Base-by-base conservation (phyloP, 2,888 invertebrate species). In the Strigamia maritima region DNA sequence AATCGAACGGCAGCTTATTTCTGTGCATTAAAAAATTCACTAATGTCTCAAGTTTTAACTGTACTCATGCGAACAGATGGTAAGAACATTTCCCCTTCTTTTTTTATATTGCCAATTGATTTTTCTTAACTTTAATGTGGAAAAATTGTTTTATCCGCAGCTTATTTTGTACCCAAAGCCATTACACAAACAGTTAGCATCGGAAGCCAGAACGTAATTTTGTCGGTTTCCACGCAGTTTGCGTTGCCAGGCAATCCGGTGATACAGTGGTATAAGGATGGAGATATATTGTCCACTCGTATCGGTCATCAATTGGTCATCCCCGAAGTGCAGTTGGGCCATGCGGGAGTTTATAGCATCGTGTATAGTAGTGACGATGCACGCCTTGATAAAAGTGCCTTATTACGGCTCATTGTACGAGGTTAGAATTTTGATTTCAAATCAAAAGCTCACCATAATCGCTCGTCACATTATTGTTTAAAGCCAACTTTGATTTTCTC, bases 331-430 rank as follows among this genome's bases (percentile, higher is more conserved):
- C 60, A 65, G 65, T 60, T 78, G 31, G 78, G 78, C 65, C 78
- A 78, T 40, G 78, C 78, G 78, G 78, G 78, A 28, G 35, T 78
- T 60, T 78, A 78, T 60, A 78, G 65, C 65, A 40, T 65, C 60
- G 60, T 78, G 22, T 78, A 78, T 31, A 54, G 65, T 19, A 28
- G 28, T 24, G 38, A 31, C 31, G 65, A 78, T 65, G 78, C 65
- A 19, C 60, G 65, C 28, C 31, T 78, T 54, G 78, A 78, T 40
- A 60, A 65, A 78, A 28, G 78, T 65, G 78, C 78, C 78, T 65
- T 78, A 65, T 35, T 78, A 26, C 49, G 78, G 65, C 65, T 78
- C 65, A 78, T 78, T 78, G 78, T 78, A 35, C 31, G 78, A 78
- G 60, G 78, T 78, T 28, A 78, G 77, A 22, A 40, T 31, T 77